A percentile compares a stretch with the other conserved stretches of the same genome.
Evolutionary conservation across 2,888 invertebrate species (phyloP).

Genomic region (Andrena dorsata): DNA sequence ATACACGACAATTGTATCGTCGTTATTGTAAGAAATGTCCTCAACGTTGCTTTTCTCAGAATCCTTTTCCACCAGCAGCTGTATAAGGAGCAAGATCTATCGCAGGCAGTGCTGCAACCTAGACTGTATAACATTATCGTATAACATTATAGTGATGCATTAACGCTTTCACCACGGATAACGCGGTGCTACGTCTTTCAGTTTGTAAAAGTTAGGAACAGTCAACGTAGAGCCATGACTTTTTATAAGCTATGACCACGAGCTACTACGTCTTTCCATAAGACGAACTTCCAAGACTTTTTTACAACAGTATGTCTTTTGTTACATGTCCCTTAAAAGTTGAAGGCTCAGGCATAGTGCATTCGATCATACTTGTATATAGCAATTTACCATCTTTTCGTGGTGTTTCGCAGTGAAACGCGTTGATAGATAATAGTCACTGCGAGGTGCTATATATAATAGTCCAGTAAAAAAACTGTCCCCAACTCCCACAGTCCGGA

Average conservation of each 20-base stretch:
- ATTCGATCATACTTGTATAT: neutral
- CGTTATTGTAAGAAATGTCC: too few species aligned
- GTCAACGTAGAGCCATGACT: neutral
- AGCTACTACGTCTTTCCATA: neutral
- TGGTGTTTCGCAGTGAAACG: neutral
- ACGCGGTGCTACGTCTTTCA: slow-evolving; percentile 8
- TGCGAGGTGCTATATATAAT: too few species aligned
- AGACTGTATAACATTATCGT: neutral
- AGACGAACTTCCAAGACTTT: neutral
- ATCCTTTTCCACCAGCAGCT: too few species aligned
- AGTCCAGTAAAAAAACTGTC: neutral
- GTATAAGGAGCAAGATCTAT: neutral
- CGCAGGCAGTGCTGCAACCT: neutral
- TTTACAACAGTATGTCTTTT: neutral
- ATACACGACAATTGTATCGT: too few species aligned
- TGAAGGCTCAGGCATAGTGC: neutral
- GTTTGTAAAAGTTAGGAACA: slow-evolving; percentile 4
- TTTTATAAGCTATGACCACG: neutral
- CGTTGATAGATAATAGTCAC: too few species aligned
- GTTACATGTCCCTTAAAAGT: neutral
- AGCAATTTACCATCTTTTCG: neutral
- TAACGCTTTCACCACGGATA: neutral
- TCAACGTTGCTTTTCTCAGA: too few species aligned
- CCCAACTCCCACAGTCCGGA: neutral
- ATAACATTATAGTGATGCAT: neutral